Evolutionary conservation across 2,888 invertebrate genomes (phyloP), one percentile per base, ranked within the genome.

Genomic region (Seira musarum): DNA sequence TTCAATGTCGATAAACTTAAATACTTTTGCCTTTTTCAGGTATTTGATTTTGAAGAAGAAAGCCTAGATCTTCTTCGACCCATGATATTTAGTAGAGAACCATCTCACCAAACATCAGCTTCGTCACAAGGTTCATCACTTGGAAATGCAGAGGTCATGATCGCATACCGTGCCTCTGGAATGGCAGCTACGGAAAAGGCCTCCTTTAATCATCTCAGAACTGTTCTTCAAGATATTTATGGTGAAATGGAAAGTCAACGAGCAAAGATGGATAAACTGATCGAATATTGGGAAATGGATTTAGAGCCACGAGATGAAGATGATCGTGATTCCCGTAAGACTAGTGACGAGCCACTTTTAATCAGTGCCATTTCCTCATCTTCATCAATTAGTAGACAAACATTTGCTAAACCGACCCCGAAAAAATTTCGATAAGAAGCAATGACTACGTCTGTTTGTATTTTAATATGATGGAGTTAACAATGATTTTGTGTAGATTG

Each of bases 11-110:
- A n/a, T n/a, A n/a, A n/a, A n/a, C n/a, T n/a, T 21, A 17, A 13
- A 22, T 77, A n/a, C 30, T 57, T 60, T 21, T 2, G 19, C 69
- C 25, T 53, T 3, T 53, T 24, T 10, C 53, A 85, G 86, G 83
- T 84, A n/a, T 84, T 83, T 61, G 84, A 86, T 68, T 86, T 86
- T 70, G 86, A 86, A 70, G 84, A 85, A 30, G 86, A 86, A 22
- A 85, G 83, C 63, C 40, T 85, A 0, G 84, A 84, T 13, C 21
- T 64, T 5, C 30, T 83, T 19, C 40, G 78, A 1, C 40, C 67
- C 70, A 19, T 72, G 64, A 21, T 83, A 68, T 21, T 40, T 35
- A 15, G 17, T 57, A 69, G 72, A 17, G 30, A 77, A 6, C 49
- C n/a, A 60, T n/a, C n/a, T n/a, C n/a, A 46, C 66, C 17, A 2